A percentile compares a stretch with the other conserved stretches of the same genome.
Conservation (phyloP, 1,140 invertebrate genomes). For the Hermatobates lingyangjiaoensis region DNA sequence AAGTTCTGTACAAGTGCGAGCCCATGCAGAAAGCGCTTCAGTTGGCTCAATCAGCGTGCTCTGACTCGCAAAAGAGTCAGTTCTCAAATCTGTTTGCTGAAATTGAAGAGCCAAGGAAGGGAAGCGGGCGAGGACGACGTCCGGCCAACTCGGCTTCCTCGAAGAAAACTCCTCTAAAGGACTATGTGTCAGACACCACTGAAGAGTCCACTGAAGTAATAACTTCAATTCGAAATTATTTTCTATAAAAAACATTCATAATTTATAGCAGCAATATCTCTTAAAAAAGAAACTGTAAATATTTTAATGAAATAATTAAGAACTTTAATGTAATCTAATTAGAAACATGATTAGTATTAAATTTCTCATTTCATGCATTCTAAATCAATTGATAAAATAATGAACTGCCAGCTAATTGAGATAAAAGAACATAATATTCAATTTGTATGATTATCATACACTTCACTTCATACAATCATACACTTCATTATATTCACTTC, state of each 20-base stretch:
- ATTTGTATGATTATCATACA: too few species aligned
- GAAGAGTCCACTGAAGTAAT: conserved; percentile 61
- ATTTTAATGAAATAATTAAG: not conserved
- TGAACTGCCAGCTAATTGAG: too few species aligned
- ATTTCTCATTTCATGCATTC: too few species aligned
- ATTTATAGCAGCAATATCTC: not conserved
- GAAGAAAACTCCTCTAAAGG: conserved; percentile 31
- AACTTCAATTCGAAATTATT: conserved; percentile 13
- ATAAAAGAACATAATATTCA: too few species aligned
- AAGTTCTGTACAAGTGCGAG: conserved; percentile 55
- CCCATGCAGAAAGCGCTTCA: conserved; percentile 76
- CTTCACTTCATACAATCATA: too few species aligned
- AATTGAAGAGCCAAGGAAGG: conserved; percentile 64
- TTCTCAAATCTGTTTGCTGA: conserved; percentile 80
- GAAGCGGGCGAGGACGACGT: conserved; percentile 23
- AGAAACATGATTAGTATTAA: not conserved
- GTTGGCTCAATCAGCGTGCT: conserved; percentile 37
- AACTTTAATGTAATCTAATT: conserved; percentile 1
- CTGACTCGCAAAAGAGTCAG: conserved; percentile 56
- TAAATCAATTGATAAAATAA: too few species aligned
- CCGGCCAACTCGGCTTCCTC: conserved; percentile 26
- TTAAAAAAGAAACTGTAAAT: not conserved
- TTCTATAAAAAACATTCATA: not conserved
- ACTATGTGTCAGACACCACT: conserved; percentile 42
- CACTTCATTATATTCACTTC: too few species aligned